Evolutionary conservation across 1,140 invertebrate genomes (phyloP), one percentile per base, ranked within the genome.

Genomic region (Habropoda laboriosa): DNA sequence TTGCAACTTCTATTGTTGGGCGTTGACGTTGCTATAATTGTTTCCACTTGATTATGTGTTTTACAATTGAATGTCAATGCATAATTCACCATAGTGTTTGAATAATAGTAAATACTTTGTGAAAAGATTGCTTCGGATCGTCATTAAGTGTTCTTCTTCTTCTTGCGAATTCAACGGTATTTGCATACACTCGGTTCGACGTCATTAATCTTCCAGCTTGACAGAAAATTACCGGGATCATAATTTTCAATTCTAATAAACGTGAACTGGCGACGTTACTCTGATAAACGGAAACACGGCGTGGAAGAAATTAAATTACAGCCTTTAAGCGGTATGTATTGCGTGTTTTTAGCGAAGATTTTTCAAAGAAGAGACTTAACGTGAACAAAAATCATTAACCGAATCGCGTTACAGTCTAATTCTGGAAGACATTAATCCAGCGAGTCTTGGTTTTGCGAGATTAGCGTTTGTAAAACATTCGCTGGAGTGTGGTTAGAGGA

Each of bases 241-340:
- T 78, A 71, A 78, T 78, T 78, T 71, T 78, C 67, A 71, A 78
- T 78, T 61, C 24, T 71, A 78, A 68, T 5, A n/a, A 73, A 49
- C 35, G 38, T 8, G 7, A 24, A n/a, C 4, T 21, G n/a, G 16
- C 2, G 8, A 27, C n/a, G n/a, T n/a, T n/a, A n/a, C 32, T 24
- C 3, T 8, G 38, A 21, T 42, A 18, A 21, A 4, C 24, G 61
- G 63, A 30, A 58, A 47, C n/a, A 10, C 8, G 24, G 1, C 6
- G 16, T 3, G 12, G 18, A 27, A 70, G 13, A 74, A 38, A 66
- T 63, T 53, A 40, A 49, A 74, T 73, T 47, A 24, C 32, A 60
- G 2, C 13, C 67, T 24, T 71, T 57, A 30, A 35, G 16, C 16
- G 6, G 7, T 5, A 21, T n/a, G 5, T 40, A 47, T 13, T 21